A percentile compares a stretch with the other conserved stretches of the same genome.
Conservation (phyloP, 1,140 invertebrate species). For the Pygmarrhopalites habei region DNA sequence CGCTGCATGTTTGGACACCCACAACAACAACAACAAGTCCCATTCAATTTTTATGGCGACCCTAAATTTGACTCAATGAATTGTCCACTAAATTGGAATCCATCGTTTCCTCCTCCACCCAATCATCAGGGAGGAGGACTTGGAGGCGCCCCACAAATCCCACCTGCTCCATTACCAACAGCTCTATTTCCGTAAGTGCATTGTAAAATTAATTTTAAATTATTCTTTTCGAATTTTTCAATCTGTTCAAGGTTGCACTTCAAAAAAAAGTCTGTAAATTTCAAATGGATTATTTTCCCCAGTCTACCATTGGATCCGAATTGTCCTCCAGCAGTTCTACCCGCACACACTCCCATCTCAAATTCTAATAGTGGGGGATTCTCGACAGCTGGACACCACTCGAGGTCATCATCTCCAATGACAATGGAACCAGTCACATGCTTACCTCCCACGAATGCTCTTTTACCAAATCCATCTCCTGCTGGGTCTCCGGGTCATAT, state of each 20-base stretch:
- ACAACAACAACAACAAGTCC: background rate
- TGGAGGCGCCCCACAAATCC: constrained; percentile 2
- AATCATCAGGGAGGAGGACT: background rate
- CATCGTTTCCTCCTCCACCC: constrained; percentile 15
- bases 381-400: constrained; percentile 35
- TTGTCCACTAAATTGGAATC: constrained; percentile 7
- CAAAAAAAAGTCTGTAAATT: no score
- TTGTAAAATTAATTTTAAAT: no score
- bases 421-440: constrained; percentile 10
- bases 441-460: constrained; percentile 4
- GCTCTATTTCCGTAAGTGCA: constrained; percentile 33
- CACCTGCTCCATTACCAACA: constrained; percentile 30
- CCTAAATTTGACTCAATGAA: constrained; percentile 8
- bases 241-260: no score
- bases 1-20: background rate
- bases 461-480: constrained; percentile 15
- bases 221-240: no score
- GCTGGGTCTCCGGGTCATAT: background rate
- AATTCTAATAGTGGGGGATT: constrained; percentile 28
- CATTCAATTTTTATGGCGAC: constrained; percentile 9
- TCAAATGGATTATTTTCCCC: no score
- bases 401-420: constrained; percentile 33
- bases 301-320: constrained; percentile 35
- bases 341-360: constrained; percentile 11
- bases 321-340: constrained; percentile 34